A percentile compares a stretch with the other conserved stretches of the same genome.
phyloP scores from a whole-genome alignment of 2,797 vertebrate genomes.

The Halcyon smyrnensis region DNA sequence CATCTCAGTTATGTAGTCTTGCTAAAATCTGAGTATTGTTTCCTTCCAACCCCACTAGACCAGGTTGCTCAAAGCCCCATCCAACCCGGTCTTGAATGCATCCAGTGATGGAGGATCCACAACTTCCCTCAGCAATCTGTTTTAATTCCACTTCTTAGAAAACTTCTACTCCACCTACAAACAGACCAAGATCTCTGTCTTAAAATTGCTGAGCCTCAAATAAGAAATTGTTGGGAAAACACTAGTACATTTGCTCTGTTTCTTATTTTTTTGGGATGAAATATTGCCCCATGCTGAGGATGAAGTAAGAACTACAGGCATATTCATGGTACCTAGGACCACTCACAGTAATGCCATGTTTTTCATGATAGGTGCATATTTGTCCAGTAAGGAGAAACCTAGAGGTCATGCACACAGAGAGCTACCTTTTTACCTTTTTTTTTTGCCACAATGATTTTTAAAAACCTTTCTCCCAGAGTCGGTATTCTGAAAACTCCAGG shows the following conservation, averaged over 20 bases:
- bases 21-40: not conserved
- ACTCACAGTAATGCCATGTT: rapidly evolving
- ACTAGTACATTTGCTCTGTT: not conserved
- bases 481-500: not conserved
- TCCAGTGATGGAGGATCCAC: too few species aligned
- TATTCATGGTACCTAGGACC: not conserved
- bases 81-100: too few species aligned
- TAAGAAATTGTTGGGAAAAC: not conserved
- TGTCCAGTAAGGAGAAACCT: not conserved
- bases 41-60: too few species aligned
- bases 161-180: not conserved
- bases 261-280: not conserved
- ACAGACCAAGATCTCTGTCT: not conserved
- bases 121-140: not conserved
- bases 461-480: not conserved
- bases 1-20: rapidly evolving
- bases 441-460: not conserved
- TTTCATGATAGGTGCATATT: not conserved
- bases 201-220: not conserved
- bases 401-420: not conserved
- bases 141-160: not conserved
- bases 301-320: not conserved
- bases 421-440: not conserved
- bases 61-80: too few species aligned
- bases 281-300: not conserved